Evolutionary conservation across 2,797 vertebrate species (phyloP).

Genomic region (Arrhamphus sclerolepis): DNA sequence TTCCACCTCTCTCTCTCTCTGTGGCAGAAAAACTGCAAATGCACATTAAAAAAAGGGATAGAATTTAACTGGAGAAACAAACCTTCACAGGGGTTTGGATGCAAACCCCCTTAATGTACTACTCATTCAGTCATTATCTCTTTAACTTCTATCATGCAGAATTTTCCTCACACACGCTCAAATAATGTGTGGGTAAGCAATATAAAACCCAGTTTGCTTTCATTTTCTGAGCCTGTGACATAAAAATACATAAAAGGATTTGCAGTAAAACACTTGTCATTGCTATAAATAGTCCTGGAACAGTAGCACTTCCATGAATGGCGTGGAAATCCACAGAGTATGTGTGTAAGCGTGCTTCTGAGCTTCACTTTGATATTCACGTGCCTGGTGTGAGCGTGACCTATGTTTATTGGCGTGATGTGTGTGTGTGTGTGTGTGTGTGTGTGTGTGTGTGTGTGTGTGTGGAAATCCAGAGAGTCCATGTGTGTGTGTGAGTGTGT

Average conservation of each 20-base stretch:
- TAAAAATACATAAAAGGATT: constrained; percentile 58
- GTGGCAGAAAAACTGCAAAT: too few relatives aligned
- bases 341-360: constrained; percentile 26
- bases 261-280: constrained; percentile 39
- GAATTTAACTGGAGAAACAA: too few relatives aligned
- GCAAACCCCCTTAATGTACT: too few relatives aligned
- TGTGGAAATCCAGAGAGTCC: constrained; percentile 51
- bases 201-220: constrained; percentile 7
- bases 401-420: constrained; percentile 11
- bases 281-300: constrained; percentile 64
- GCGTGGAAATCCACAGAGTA: constrained; percentile 53
- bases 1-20: too few relatives aligned
- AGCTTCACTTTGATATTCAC: constrained; percentile 52
- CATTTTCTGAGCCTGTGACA: constrained; percentile 20
- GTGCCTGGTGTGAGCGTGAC: constrained; percentile 48
- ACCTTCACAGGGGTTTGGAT: too few relatives aligned
- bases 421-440: not conserved
- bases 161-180: constrained; percentile 16
- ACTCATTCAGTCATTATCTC: not conserved
- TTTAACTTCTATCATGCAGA: constrained; percentile 13
- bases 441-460: not conserved
- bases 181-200: constrained; percentile 12
- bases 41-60: too few relatives aligned
- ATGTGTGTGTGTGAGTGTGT: not conserved
- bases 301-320: constrained; percentile 69